Conservation (phyloP, 2,797 vertebrate genomes). For the Crenuchus spilurus region DNA sequence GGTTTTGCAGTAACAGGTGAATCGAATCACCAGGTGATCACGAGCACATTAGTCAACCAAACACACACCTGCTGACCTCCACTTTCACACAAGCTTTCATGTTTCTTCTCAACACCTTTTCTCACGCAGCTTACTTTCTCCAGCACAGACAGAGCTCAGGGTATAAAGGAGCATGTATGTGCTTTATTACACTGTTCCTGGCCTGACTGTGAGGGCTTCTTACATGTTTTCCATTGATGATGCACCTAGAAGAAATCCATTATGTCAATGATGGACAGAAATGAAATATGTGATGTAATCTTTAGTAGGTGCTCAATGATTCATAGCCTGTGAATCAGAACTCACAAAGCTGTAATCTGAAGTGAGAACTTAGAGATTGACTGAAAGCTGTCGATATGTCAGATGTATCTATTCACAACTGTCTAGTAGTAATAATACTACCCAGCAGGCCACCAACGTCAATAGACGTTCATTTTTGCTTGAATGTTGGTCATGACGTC, state of each 20-base stretch:
- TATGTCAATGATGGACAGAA: not conserved
- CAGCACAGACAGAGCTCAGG: not conserved
- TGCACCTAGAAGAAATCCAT: not conserved
- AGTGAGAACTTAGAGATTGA: too few relatives aligned
- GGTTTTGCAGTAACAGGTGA: conserved; percentile 48
- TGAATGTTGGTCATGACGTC: too few relatives aligned
- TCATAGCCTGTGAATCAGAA: conserved; percentile 1
- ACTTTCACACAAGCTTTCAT: conserved; percentile 51
- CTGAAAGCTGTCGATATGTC: conserved; percentile 8
- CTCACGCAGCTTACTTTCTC: conserved; percentile 20
- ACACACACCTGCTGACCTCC: conserved; percentile 65
- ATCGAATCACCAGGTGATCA: conserved; percentile 64
- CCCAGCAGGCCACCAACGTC: too few relatives aligned
- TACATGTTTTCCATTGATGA: not conserved
- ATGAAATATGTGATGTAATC: not conserved
- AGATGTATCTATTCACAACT: not conserved
- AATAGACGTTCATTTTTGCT: too few relatives aligned
- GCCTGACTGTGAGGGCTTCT: not conserved
- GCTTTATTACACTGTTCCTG: not conserved
- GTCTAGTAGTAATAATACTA: not conserved
- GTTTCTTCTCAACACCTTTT: conserved; percentile 36
- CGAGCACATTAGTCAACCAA: conserved; percentile 61
- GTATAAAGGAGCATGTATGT: not conserved
- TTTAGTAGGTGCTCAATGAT: not conserved
- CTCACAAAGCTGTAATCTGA: not conserved